Evolutionary conservation across 2,888 invertebrate species (phyloP), one percentile per base, ranked within the genome.

Genomic region (Sceliomorpha sp.): DNA sequence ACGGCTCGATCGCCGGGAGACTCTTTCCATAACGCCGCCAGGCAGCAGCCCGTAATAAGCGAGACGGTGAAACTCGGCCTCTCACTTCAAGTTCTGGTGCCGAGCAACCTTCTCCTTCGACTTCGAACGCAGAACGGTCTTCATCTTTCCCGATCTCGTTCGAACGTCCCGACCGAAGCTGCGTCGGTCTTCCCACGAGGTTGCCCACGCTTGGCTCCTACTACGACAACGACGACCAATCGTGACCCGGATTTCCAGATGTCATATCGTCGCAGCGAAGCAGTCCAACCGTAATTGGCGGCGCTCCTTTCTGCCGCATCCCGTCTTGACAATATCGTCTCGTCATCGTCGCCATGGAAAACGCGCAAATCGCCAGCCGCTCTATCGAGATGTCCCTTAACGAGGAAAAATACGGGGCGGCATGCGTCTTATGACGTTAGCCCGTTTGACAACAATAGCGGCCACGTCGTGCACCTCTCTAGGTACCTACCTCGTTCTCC

Each of bases 171-270:
- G n/a, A n/a, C n/a, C n/a, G n/a, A n/a, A n/a, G n/a, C n/a, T n/a
- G n/a, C n/a, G n/a, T n/a, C n/a, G n/a, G n/a, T 29, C 64, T 56
- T 58, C 56, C 56, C 64, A 58, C 64, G 64, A 56, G 17, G 39
- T 56, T 51, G 59, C 45, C 1, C 50, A n/a, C 29, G 29, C 9
- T 40, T n/a, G n/a, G n/a, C n/a, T n/a, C n/a, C n/a, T n/a, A n/a
- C n/a, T n/a, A n/a, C n/a, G n/a, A n/a, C n/a, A n/a, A n/a, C n/a
- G n/a, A 20, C 44, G 55, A 56, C 48, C 56, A 56, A 56, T 64
- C 63, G 48, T 64, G 63, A 64, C 64, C 64, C 64, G 64, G 64
- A 64, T 67, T 63, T 55, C 20, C 36, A 48, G 63, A 55, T 56
- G 64, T 64, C 56, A 50, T 56, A 64, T 64, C 64, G 42, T 56